Conservation (phyloP, 1,140 invertebrate species). For the Monomorium pharaonis region DNA sequence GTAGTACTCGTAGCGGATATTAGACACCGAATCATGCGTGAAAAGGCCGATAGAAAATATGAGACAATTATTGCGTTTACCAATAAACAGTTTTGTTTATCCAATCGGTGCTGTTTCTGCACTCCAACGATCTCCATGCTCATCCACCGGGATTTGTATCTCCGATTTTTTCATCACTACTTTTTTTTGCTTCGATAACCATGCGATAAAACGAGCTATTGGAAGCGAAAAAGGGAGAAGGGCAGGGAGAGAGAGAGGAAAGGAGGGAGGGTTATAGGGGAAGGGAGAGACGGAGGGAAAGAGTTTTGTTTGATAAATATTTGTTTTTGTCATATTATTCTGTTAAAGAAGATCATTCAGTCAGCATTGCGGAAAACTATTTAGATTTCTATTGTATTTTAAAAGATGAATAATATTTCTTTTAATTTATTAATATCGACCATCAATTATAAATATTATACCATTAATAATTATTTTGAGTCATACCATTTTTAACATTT, state of each 20-base stretch:
- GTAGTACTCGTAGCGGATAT: constrained; percentile 64
- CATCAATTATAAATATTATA: not conserved
- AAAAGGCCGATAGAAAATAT: constrained; percentile 71
- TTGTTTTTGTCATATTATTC: constrained; percentile 2
- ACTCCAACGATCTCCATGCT: constrained; percentile 62
- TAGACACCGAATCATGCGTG: constrained; percentile 68
- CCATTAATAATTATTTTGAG: not conserved
- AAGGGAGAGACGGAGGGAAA: not conserved
- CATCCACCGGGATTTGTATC: constrained; percentile 64
- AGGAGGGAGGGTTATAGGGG: not conserved
- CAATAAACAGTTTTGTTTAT: constrained; percentile 75
- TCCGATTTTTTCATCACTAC: constrained; percentile 57
- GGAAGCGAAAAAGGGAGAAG: constrained; percentile 27
- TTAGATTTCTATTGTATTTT: not conserved
- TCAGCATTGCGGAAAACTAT: not conserved
- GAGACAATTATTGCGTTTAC: constrained; percentile 77
- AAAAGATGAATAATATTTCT: not conserved
- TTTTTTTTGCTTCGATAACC: constrained; percentile 48
- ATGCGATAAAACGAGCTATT: constrained; percentile 32
- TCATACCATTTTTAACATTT: not conserved
- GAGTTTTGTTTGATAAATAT: not conserved
- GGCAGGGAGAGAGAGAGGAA: constrained; percentile 46
- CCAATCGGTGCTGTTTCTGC: constrained; percentile 67
- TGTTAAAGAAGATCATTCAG: constrained; percentile 14
- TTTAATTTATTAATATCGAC: not conserved